Evolutionary conservation across 2,797 vertebrate species (phyloP).

Genomic region (Choloepus didactylus): DNA sequence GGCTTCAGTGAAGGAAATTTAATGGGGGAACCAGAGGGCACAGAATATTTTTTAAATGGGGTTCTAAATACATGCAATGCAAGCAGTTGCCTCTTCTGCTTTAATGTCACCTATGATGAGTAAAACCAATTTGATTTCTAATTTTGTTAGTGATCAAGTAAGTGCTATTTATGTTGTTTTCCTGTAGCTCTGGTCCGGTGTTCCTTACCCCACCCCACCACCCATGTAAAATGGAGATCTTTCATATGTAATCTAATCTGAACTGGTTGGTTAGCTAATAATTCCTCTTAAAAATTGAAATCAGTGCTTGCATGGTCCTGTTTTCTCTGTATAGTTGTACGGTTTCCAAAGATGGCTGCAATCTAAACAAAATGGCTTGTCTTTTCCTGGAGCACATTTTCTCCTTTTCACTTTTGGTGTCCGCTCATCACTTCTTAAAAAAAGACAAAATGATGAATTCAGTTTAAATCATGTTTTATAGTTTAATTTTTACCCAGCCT

Average conservation of each 20-base stretch:
- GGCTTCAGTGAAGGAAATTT: slow-evolving; percentile 11
- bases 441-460: slow-evolving; percentile 76
- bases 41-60: slow-evolving; percentile 8
- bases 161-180: slow-evolving; percentile 68
- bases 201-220: not conserved
- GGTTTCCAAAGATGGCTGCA: slow-evolving; percentile 74
- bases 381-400: slow-evolving; percentile 72
- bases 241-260: slow-evolving; percentile 76
- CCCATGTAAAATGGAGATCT: slow-evolving; percentile 60
- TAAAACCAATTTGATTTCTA: slow-evolving; percentile 62
- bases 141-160: slow-evolving; percentile 61
- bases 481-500: slow-evolving; percentile 85
- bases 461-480: slow-evolving; percentile 81
- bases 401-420: slow-evolving; percentile 73
- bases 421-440: slow-evolving; percentile 50
- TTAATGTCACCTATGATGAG: slow-evolving; percentile 54
- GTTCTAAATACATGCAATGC: slow-evolving; percentile 37
- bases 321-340: slow-evolving; percentile 47
- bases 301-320: slow-evolving; percentile 55
- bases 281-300: slow-evolving; percentile 81
- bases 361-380: slow-evolving; percentile 78
- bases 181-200: not conserved
- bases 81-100: slow-evolving; percentile 10
- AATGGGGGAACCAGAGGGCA: not conserved
- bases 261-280: slow-evolving; percentile 77